phyloP scores from a whole-genome alignment of 2,888 invertebrate genomes.

The Lacanobia oleracea region DNA sequence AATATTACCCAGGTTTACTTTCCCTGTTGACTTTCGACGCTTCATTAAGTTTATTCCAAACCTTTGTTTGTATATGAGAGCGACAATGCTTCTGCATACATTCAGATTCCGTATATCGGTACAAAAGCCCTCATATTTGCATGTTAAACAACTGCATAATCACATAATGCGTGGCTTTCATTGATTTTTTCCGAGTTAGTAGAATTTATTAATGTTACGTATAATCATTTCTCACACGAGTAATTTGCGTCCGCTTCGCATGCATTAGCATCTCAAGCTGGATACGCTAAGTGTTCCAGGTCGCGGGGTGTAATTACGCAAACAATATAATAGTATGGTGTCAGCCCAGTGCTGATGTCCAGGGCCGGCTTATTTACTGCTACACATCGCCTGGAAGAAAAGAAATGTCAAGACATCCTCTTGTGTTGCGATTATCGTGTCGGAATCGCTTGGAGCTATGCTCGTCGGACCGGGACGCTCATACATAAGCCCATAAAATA shows the following conservation, averaged over 20 bases:
- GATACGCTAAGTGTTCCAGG: slow-evolving; percentile 77
- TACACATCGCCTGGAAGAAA: slow-evolving; percentile 75
- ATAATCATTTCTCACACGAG: slow-evolving; percentile 73
- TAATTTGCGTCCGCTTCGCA: slow-evolving; percentile 78
- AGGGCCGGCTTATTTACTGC: slow-evolving; percentile 78
- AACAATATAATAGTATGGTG: slow-evolving; percentile 86
- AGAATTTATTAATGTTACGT: slow-evolving; percentile 49
- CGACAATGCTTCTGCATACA: slow-evolving; percentile 69
- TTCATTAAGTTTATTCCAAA: slow-evolving; percentile 83
- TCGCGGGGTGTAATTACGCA: slow-evolving; percentile 83
- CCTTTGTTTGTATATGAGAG: slow-evolving; percentile 74
- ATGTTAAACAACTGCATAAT: slow-evolving; percentile 53
- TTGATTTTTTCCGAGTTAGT: slow-evolving; percentile 35
- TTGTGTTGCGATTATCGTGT: slow-evolving; percentile 81
- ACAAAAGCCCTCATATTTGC: slow-evolving; percentile 52
- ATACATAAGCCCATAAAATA: slow-evolving; percentile 70
- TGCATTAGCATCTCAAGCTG: slow-evolving; percentile 81
- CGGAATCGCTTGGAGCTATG: slow-evolving; percentile 77
- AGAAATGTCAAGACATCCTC: slow-evolving; percentile 80
- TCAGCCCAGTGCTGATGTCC: slow-evolving; percentile 76
- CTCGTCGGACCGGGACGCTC: slow-evolving; percentile 70
- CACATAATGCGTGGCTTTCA: slow-evolving; percentile 46
- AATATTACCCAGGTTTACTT: slow-evolving; percentile 76
- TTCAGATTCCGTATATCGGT: slow-evolving; percentile 57
- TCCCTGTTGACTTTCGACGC: slow-evolving; percentile 78